These are phyloP conservation scores for Cuniculus paca DNA, from an alignment of 2,797 vertebrate genomes.

Conservation along the genomic window DNA sequence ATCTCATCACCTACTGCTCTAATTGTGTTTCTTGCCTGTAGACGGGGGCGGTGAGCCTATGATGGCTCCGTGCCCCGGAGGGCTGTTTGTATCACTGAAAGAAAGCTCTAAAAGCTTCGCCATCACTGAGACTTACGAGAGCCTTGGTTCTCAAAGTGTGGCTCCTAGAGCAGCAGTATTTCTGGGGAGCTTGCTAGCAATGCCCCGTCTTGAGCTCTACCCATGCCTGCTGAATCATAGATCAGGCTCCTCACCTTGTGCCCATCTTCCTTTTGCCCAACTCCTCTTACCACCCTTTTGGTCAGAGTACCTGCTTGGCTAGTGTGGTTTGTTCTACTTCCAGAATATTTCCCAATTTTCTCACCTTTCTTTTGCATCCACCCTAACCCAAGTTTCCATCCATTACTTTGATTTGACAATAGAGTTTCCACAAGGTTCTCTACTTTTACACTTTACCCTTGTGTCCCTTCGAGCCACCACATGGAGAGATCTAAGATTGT, in stretches of 20 bases:
- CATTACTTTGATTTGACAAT: neutral
- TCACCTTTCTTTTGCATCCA: neutral
- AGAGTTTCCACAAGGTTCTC: neutral
- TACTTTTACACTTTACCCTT: neutral
- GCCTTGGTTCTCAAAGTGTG: neutral
- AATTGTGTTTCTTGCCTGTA: neutral
- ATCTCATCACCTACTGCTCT: neutral
- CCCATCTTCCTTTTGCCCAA: neutral
- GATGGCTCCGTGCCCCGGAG: neutral
- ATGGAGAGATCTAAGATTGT: neutral
- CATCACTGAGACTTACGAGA: neutral
- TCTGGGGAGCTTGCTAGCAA: neutral
- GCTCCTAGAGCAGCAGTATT: neutral
- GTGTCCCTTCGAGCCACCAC: neutral
- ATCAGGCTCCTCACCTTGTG: neutral
- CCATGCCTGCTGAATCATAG: neutral
- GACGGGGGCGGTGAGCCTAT: neutral
- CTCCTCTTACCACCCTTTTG: neutral
- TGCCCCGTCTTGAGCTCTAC: fast-evolving
- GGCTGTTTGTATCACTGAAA: neutral
- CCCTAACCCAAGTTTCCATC: neutral
- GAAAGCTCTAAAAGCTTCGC: neutral
- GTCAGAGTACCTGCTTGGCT: neutral
- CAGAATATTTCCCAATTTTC: neutral
- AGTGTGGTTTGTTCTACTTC: neutral